Conservation (phyloP, 2,888 invertebrate species). For the Folsomia candida region DNA sequence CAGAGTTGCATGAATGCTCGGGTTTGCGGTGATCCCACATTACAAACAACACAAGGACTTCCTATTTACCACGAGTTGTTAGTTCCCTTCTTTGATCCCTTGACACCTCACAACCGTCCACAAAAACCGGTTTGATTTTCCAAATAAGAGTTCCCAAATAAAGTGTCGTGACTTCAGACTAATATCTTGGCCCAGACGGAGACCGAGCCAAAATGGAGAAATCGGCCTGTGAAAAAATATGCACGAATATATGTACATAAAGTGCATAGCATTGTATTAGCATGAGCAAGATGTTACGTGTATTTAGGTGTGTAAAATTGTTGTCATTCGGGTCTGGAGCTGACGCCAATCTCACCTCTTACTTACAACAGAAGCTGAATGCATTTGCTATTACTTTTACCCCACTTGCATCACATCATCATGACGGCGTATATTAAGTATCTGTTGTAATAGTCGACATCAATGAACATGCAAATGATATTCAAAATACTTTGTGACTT, state of each 20-base stretch:
- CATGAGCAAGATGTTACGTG: no score
- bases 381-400: no score
- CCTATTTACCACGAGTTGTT: not conserved
- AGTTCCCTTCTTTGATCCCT: not conserved
- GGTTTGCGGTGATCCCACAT: not conserved
- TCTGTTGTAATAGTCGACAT: not conserved
- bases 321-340: no score
- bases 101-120: not conserved
- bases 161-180: not conserved
- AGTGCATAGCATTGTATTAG: no score
- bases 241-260: no score
- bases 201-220: not conserved
- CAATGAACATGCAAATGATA: not conserved
- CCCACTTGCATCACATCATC: no score
- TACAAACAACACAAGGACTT: no score
- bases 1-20: not conserved
- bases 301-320: no score
- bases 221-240: not conserved
- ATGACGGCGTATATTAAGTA: no score
- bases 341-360: not conserved
- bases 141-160: not conserved
- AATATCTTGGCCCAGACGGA: not conserved
- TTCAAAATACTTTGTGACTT: not conserved
- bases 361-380: no score
- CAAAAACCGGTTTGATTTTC: not conserved